Conservation (phyloP, 2,797 vertebrate species). For the Busarellus nigricollis region DNA sequence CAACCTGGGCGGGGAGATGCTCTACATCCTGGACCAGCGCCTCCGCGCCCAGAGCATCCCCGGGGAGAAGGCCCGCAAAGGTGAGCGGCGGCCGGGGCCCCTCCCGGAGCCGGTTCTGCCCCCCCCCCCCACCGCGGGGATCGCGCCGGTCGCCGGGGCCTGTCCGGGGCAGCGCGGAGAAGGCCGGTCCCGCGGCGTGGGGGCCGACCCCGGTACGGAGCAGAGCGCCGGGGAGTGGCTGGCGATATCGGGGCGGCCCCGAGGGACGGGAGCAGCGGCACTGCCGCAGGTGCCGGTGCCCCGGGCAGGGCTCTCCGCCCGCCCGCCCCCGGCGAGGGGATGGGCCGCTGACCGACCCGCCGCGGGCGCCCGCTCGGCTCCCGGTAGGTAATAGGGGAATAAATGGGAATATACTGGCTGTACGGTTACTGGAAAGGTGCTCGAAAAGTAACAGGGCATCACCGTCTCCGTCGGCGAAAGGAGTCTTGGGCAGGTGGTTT, state of each 20-base stretch:
- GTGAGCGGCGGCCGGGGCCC: constrained; percentile 71
- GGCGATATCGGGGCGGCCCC: background rate
- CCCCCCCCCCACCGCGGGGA: too few species aligned
- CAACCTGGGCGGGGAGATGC: constrained; percentile 97
- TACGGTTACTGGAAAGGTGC: too few species aligned
- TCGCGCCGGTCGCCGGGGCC: background rate
- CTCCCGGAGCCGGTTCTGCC: background rate
- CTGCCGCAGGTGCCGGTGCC: background rate
- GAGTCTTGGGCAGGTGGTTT: background rate
- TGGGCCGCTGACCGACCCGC: background rate
- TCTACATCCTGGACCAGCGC: constrained; percentile 97
- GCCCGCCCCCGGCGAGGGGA: background rate
- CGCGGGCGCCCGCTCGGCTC: background rate
- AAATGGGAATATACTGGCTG: fast-evolving
- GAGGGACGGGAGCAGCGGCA: background rate
- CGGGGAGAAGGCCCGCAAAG: constrained; percentile 94
- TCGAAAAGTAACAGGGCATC: too few species aligned
- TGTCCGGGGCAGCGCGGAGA: background rate
- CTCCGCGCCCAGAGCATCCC: constrained; percentile 95
- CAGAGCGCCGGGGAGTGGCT: background rate
- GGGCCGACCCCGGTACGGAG: background rate
- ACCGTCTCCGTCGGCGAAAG: background rate
- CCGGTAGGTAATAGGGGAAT: background rate
- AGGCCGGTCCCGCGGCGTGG: background rate
- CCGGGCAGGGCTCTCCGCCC: background rate